Evolutionary conservation across 1,140 invertebrate genomes (phyloP), one percentile per base, ranked within the genome.

Genomic region (Vanessa atalanta): DNA sequence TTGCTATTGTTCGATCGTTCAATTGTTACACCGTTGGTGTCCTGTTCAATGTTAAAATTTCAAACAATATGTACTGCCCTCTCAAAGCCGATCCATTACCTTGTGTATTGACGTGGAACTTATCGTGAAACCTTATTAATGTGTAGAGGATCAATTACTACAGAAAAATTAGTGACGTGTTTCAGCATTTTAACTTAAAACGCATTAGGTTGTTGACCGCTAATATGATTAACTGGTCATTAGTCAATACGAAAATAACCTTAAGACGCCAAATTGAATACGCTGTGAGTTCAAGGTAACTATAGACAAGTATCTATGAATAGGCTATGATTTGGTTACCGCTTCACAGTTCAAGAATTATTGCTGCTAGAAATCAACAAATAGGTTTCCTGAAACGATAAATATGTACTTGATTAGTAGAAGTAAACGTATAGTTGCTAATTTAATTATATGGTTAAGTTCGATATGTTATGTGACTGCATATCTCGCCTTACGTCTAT

Each of bases 191-290:
- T 15, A 43, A 72, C 65, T 64, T 60, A 50, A 72, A 68, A 72
- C 57, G 0, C 37, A 61, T 66, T n/a, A 67, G 77, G 72, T 76
- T 71, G 26, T 67, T 79, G 71, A 76, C 77, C 71, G 51, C 47
- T 63, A 48, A 50, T 66, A 70, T 65, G 67, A 70, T 65, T 74
- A 70, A 61, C 20, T 31, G 14, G 47, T 47, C 47, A 70, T 69
- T 65, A 65, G 66, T 64, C 66, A 65, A 69, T 63, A 73, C 61
- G 61, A 77, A 43, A 83, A 79, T 83, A 85, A 77, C 77, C 73
- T 77, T 79, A 69, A 80, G 78, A 73, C 72, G 75, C 78, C 77
- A 76, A 81, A 82, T 82, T 81, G 73, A 80, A 81, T 79, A 83
- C 75, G 76, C 71, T 77, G 53, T 48, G 74, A 70, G 78, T 82